Conservation (phyloP, 2,888 invertebrate species). For the Platycnemis pennipes region DNA sequence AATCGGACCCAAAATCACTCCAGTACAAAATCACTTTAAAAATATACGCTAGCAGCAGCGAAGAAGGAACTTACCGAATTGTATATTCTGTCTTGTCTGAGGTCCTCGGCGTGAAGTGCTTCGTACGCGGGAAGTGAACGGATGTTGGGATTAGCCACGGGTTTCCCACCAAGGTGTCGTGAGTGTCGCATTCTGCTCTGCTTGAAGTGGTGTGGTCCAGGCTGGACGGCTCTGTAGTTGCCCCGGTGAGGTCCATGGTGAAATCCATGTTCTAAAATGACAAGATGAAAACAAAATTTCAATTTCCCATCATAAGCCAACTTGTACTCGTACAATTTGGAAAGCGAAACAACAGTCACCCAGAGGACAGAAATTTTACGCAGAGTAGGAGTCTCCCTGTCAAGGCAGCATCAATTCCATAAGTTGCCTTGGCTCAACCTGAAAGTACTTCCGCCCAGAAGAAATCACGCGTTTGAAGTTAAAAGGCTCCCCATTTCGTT, state of each 20-base stretch:
- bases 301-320: no score
- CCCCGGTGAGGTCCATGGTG: slow-evolving; percentile 33
- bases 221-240: slow-evolving; percentile 15
- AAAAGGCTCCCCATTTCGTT: no score
- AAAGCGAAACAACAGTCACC: no score
- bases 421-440: no score
- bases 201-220: slow-evolving; percentile 70
- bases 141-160: neutral
- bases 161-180: slow-evolving; percentile 76
- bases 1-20: no score
- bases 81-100: neutral
- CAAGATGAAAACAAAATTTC: neutral
- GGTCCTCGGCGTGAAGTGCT: slow-evolving; percentile 13
- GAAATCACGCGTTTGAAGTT: no score
- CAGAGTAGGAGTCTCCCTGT: no score
- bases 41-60: neutral
- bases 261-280: slow-evolving; percentile 44
- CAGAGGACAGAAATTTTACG: no score
- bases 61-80: slow-evolving; percentile 41
- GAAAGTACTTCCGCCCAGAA: no score
- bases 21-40: no score
- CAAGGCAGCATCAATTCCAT: no score
- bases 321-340: no score
- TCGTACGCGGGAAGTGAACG: neutral
- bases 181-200: slow-evolving; percentile 78